A percentile compares a stretch with the other conserved stretches of the same genome.
Conservation (phyloP, 2,797 vertebrate genomes). For the Oreochromis mossambicus region DNA sequence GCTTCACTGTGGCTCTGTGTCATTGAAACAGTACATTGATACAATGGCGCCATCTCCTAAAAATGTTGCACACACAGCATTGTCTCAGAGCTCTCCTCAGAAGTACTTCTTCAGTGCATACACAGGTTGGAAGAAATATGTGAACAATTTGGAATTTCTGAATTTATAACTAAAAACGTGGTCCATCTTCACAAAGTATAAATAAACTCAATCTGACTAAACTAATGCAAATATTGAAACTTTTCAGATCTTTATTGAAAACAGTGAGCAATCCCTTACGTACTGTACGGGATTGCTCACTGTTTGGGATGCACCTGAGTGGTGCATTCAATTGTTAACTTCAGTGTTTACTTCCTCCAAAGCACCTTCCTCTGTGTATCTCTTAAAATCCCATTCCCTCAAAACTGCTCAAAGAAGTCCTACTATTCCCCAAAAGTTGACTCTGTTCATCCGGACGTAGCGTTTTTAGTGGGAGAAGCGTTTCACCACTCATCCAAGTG, state of each 20-base stretch:
- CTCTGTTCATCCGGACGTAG: neutral
- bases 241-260: neutral
- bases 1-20: neutral
- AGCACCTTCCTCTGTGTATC: neutral
- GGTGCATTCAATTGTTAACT: neutral
- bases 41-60: rapidly evolving
- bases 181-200: neutral
- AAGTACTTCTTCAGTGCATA: neutral
- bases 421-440: neutral
- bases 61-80: neutral
- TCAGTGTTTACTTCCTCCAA: neutral
- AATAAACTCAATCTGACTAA: neutral
- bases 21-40: neutral
- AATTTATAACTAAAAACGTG: neutral
- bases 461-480: neutral
- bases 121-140: rapidly evolving
- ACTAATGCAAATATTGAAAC: neutral
- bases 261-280: neutral
- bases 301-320: neutral
- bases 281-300: too few relatives aligned
- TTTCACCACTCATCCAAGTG: neutral
- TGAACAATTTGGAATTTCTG: neutral
- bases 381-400: neutral
- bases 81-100: neutral
- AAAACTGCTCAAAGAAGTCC: neutral